Evolutionary conservation across 2,113 vertebrate species (phyloP).

Genomic region (Dermatemys mawii): DNA sequence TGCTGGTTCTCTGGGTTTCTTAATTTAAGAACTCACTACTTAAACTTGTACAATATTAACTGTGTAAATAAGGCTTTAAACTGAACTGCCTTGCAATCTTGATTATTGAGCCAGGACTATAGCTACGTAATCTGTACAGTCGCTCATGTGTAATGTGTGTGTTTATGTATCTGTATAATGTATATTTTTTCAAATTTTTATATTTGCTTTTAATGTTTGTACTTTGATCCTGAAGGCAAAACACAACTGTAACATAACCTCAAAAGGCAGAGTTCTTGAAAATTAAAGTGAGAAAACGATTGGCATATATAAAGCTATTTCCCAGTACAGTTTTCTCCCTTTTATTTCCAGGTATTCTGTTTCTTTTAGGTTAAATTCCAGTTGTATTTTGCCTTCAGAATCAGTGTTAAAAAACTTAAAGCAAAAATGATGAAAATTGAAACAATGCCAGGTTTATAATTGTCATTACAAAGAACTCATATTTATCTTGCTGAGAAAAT

Average conservation of each 20-base stretch:
- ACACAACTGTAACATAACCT: not conserved
- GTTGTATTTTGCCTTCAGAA: not conserved
- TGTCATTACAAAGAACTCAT: not conserved
- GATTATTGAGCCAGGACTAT: not conserved
- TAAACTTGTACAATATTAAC: conserved; percentile 8
- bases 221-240: no score
- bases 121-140: not conserved
- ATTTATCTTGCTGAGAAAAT: not conserved
- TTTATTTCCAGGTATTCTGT: not conserved
- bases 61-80: not conserved
- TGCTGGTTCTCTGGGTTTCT: not conserved
- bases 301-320: not conserved
- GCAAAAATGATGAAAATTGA: not conserved
- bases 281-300: not conserved
- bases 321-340: not conserved
- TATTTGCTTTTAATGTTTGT: not conserved
- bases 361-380: not conserved
- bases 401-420: not conserved
- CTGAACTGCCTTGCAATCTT: not conserved
- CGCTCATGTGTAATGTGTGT: not conserved
- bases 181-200: not conserved
- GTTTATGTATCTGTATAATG: not conserved
- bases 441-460: not conserved
- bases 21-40: conserved; percentile 31
- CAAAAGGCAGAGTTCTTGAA: not conserved